Conservation (phyloP, 2,797 vertebrate genomes). For the Poeciliopsis presidionis region DNA sequence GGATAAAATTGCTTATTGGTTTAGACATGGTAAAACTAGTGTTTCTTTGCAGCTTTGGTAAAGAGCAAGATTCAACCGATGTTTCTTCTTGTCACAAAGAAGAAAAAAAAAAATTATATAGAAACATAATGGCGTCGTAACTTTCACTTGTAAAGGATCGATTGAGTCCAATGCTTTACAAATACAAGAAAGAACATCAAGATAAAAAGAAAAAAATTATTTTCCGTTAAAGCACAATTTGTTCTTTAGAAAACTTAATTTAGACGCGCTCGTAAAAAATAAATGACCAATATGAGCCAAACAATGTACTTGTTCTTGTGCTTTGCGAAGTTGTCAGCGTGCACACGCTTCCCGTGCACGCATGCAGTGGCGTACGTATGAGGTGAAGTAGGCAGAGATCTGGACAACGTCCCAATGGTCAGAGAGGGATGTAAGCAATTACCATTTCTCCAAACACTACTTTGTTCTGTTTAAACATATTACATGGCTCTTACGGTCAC, state of each 20-base stretch:
- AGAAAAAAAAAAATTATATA: not conserved
- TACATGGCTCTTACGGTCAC: slow-evolving; percentile 83
- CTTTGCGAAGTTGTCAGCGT: slow-evolving; percentile 24
- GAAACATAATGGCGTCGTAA: not conserved
- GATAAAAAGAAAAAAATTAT: not conserved
- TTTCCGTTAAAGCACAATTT: not conserved
- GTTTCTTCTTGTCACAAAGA: not conserved
- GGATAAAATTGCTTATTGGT: not conserved
- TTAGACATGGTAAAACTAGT: not conserved
- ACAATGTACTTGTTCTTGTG: slow-evolving; percentile 39
- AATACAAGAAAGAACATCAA: not conserved
- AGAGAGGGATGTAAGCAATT: slow-evolving; percentile 92
- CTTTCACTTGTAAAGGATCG: not conserved
- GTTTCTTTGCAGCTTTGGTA: not conserved
- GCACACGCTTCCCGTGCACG: slow-evolving; percentile 37
- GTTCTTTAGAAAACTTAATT: slow-evolving; percentile 17
- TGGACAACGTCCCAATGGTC: slow-evolving; percentile 87
- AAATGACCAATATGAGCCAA: slow-evolving; percentile 35
- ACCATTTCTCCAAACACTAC: slow-evolving; percentile 90
- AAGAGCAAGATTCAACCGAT: not conserved
- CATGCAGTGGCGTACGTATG: slow-evolving; percentile 9
- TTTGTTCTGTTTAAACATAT: slow-evolving; percentile 86
- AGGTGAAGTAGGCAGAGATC: slow-evolving; percentile 67
- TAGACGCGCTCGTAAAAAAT: slow-evolving; percentile 45
- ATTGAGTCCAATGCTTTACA: not conserved